A percentile compares a stretch with the other conserved stretches of the same genome.
Evolutionary conservation across 2,888 invertebrate species (phyloP).

Genomic region (Volucella inanis): DNA sequence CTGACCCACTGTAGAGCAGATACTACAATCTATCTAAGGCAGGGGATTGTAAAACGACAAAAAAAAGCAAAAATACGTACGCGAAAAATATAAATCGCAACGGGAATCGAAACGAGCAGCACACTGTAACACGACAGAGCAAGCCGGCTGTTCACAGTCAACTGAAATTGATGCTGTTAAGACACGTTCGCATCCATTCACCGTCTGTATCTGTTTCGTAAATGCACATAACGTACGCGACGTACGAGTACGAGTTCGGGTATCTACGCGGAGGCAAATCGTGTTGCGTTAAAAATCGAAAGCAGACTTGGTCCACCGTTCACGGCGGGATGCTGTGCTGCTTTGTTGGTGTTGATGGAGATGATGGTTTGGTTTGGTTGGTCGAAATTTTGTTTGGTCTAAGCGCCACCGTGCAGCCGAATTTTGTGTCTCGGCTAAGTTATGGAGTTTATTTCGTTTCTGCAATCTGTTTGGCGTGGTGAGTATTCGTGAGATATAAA

Average conservation of each 20-base stretch:
- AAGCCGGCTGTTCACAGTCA: constrained; percentile 82
- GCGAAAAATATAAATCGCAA: constrained; percentile 24
- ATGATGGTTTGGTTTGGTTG: constrained; percentile 46
- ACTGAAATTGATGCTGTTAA: constrained; percentile 80
- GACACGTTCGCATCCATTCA: constrained; percentile 72
- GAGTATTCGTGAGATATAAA: constrained; percentile 18
- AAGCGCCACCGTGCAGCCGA: constrained; percentile 38
- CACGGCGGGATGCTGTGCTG: constrained; percentile 29
- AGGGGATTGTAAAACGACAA: constrained; percentile 19
- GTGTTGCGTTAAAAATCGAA: constrained; percentile 72
- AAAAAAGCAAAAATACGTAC: constrained; percentile 45
- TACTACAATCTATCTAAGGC: constrained; percentile 32
- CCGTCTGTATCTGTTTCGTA: constrained; percentile 62
- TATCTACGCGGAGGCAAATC: constrained; percentile 38
- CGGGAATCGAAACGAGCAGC: constrained; percentile 61
- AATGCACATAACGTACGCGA: constrained; percentile 63
- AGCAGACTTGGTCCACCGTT: constrained; percentile 58
- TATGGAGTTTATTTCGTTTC: neutral
- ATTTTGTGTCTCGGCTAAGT: constrained; percentile 64
- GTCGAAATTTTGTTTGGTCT: constrained; percentile 60
- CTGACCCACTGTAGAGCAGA: constrained; percentile 32
- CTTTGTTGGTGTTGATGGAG: constrained; percentile 25
- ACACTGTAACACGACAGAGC: constrained; percentile 79
- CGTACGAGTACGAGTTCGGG: too few relatives aligned
- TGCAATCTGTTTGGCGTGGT: constrained; percentile 39